Percentiles rank a stretch among this genome's conserved stretches.
phyloP scores from a whole-genome alignment of 2,113 vertebrate genomes.

The Cygnus atratus region DNA sequence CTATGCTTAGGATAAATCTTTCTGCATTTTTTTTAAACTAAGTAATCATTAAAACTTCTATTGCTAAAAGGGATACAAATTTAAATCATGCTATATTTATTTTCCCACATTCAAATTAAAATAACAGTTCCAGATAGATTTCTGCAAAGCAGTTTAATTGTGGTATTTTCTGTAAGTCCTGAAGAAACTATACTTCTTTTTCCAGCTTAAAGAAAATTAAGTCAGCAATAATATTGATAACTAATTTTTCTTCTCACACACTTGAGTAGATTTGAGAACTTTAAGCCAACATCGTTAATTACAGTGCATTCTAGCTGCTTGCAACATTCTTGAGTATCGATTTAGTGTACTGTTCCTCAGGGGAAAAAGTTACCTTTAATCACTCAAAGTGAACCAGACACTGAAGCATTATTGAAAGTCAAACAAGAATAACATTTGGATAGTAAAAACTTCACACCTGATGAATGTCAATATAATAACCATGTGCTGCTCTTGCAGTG shows the following conservation, averaged over 20 bases:
- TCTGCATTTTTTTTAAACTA: not conserved
- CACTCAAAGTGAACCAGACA: not conserved
- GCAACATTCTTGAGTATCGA: conserved; percentile 9
- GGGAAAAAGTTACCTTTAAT: conserved; percentile 12
- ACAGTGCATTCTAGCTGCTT: not conserved
- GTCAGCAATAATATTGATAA: not conserved
- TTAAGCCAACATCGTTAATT: conserved; percentile 17
- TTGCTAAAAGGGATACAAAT: not conserved
- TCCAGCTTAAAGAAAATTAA: not conserved
- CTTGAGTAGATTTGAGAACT: not conserved
- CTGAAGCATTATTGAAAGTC: conserved; percentile 5
- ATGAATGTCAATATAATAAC: not conserved
- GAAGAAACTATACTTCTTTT: not conserved
- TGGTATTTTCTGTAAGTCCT: not conserved
- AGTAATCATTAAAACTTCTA: not conserved
- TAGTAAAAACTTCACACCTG: not conserved
- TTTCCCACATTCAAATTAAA: not conserved
- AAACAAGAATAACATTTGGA: not conserved
- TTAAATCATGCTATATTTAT: not conserved
- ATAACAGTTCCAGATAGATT: not conserved
- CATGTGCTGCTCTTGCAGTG: not conserved
- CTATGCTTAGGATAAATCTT: not conserved
- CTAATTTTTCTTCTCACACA: not conserved
- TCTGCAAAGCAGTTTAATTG: not conserved
- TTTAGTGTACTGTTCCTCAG: not conserved